Percentiles rank a stretch among this genome's conserved stretches.
Evolutionary conservation across 2,113 vertebrate species (phyloP).

Genomic region (Macroglossus sobrinus): DNA sequence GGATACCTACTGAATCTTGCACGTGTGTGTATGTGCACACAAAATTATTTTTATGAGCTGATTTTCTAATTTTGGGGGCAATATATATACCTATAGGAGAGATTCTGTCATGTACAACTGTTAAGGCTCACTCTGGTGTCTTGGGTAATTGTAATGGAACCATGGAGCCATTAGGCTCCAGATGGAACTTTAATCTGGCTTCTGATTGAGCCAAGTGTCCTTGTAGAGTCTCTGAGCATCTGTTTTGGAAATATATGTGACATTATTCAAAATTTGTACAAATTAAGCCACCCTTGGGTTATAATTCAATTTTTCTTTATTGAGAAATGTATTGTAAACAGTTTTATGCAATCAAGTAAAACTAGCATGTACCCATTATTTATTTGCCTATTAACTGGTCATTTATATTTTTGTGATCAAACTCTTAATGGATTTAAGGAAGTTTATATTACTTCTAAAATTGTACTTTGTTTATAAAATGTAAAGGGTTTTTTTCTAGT

Average conservation of each 20-base stretch:
- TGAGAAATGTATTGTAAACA: slow-evolving; percentile 82
- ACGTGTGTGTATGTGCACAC: not conserved
- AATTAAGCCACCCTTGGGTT: slow-evolving; percentile 84
- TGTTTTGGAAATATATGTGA: slow-evolving; percentile 85
- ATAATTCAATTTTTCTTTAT: slow-evolving; percentile 84
- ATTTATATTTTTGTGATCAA: slow-evolving; percentile 64
- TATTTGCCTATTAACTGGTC: slow-evolving; percentile 70
- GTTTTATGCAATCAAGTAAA: slow-evolving; percentile 76
- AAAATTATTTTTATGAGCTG: slow-evolving; percentile 5
- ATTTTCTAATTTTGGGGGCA: slow-evolving; percentile 51
- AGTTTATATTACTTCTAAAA: slow-evolving; percentile 48
- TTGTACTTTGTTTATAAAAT: slow-evolving; percentile 35
- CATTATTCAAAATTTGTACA: slow-evolving; percentile 88
- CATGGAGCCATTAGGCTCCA: slow-evolving; percentile 80
- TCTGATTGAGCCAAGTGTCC: slow-evolving; percentile 84
- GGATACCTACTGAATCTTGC: not conserved
- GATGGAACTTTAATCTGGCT: slow-evolving; percentile 86
- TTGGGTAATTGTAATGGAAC: slow-evolving; percentile 82
- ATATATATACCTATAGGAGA: slow-evolving; percentile 55
- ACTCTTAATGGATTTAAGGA: slow-evolving; percentile 59
- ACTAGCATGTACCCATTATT: slow-evolving; percentile 62
- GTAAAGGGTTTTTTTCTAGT: slow-evolving; percentile 18
- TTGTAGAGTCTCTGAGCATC: slow-evolving; percentile 86
- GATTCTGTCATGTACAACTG: slow-evolving; percentile 54
- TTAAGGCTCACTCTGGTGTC: slow-evolving; percentile 79